Percentiles rank a stretch among this genome's conserved stretches.
Evolutionary conservation across 2,797 vertebrate genomes (phyloP).

Genomic region (Ctenopoma kingsleyae): DNA sequence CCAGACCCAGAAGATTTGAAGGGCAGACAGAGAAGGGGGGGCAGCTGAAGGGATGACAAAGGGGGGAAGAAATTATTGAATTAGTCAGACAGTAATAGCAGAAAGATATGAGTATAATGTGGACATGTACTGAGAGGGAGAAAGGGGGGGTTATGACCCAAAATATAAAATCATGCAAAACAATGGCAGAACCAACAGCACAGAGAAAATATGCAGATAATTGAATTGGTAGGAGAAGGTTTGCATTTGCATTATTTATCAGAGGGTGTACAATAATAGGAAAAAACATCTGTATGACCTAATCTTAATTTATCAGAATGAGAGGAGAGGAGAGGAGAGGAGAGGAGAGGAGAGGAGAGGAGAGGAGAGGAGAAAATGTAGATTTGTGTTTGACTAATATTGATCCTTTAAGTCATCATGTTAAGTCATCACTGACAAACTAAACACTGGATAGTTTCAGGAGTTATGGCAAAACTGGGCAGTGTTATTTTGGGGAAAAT

Average conservation of each 20-base stretch:
- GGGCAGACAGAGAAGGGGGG: slow-evolving; percentile 78
- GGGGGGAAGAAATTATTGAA: slow-evolving; percentile 70
- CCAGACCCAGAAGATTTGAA: slow-evolving; percentile 90
- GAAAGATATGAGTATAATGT: slow-evolving; percentile 61
- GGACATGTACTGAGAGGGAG: slow-evolving; percentile 45
- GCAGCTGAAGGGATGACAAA: slow-evolving; percentile 54
- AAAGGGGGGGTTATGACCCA: slow-evolving; percentile 33
- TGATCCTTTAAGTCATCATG: too few species aligned
- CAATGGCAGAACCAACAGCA: slow-evolving; percentile 46
- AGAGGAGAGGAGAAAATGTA: too few species aligned
- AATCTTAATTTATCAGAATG: slow-evolving; percentile 30
- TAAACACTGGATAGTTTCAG: slow-evolving; percentile 8
- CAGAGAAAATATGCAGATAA: slow-evolving; percentile 31
- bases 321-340: slow-evolving; percentile 15
- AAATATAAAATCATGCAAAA: slow-evolving; percentile 66
- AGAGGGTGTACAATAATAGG: slow-evolving; percentile 32
- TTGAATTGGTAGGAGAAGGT: slow-evolving; percentile 29
- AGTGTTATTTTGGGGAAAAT: neutral
- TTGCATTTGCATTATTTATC: slow-evolving; percentile 66
- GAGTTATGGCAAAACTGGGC: neutral
- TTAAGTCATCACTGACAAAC: slow-evolving; percentile 8
- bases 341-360: slow-evolving; percentile 20
- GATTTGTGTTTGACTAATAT: too few species aligned
- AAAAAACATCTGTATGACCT: neutral
- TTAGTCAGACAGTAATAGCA: slow-evolving; percentile 75